Evolutionary conservation across 1,140 invertebrate species (phyloP), one percentile per base, ranked within the genome.

Genomic region (Lordiphosa collinella): DNA sequence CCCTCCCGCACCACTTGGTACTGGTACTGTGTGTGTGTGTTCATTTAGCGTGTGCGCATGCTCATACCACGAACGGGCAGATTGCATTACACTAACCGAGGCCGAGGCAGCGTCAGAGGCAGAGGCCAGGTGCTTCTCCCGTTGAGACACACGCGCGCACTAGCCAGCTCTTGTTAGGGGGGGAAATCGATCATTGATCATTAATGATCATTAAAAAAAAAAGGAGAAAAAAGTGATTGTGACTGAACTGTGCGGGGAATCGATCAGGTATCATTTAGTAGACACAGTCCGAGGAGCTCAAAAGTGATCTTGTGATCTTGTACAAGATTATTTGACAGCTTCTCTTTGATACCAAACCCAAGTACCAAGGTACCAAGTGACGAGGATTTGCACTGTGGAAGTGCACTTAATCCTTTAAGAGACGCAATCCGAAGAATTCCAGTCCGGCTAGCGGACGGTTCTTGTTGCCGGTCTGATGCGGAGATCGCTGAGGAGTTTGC

Each of bases 1-100:
- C 6, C 8, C 13, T 4, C 13, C 34, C 14, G 11, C 54, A 14
- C 35, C 44, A 34, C 44, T 13, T 34, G 14, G 18, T 10, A 12
- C 44, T 56, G n/a, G n/a, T n/a, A n/a, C n/a, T n/a, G n/a, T n/a
- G 10, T 48, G 9, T 35, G 8, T 40, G 25, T 35, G 29, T 34
- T 36, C 36, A 37, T 29, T 63, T 67, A 65, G 64, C 76, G 60
- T 59, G 62, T 67, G 54, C 61, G 38, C 43, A 53, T 47, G 36
- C 54, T 3, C 38, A 47, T 14, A 25, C 38, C 36, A 34, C 44
- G 14, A 25, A 46, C 35, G 44, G 48, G 25, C 66, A 63, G 55
- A 71, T 73, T 66, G 38, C 67, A 51, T 78, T 76, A 66, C 65
- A 44, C 36, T 7, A 29, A 25, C 40, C n/a, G 7, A 25, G 40